Percentiles rank a stretch among this genome's conserved stretches.
Evolutionary conservation across 2,888 invertebrate species (phyloP).

Genomic region (Unio pictorum): DNA sequence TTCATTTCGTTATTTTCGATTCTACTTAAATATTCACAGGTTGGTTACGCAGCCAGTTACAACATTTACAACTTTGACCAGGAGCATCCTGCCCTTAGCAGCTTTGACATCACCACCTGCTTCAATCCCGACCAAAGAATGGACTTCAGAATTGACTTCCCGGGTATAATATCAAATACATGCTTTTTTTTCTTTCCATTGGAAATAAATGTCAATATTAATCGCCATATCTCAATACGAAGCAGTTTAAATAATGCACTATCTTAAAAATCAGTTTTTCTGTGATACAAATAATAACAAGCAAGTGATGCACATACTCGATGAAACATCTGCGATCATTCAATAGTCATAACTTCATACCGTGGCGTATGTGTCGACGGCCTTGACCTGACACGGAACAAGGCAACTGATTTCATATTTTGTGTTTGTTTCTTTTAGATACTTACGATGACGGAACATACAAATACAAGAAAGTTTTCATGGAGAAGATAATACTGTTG

Average conservation of each 20-base stretch:
- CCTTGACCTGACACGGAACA: no score
- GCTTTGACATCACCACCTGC: slow-evolving; percentile 48
- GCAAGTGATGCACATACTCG: no score
- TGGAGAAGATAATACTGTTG: slow-evolving; percentile 18
- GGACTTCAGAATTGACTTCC: slow-evolving; percentile 44
- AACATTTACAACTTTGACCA: slow-evolving; percentile 55
- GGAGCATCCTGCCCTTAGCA: slow-evolving; percentile 42
- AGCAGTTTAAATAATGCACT: no score
- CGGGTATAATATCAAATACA: slow-evolving; percentile 28
- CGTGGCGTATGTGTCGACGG: no score
- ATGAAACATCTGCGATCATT: no score
- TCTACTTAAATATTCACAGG: slow-evolving; percentile 16
- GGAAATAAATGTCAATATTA: no score
- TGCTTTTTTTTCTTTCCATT: not conserved
- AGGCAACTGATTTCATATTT: not conserved
- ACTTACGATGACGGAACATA: slow-evolving; percentile 26
- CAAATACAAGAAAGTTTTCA: slow-evolving; percentile 35
- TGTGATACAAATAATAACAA: no score
- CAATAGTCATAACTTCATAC: no score
- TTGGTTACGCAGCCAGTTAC: slow-evolving; percentile 42
- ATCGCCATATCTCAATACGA: no score
- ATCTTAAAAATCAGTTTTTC: no score
- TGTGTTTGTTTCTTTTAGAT: slow-evolving; percentile 15
- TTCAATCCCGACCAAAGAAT: slow-evolving; percentile 35
- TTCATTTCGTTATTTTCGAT: not conserved